Evolutionary conservation across 2,888 invertebrate genomes (phyloP), one percentile per base, ranked within the genome.

Genomic region (Ferdinandea cuprea): DNA sequence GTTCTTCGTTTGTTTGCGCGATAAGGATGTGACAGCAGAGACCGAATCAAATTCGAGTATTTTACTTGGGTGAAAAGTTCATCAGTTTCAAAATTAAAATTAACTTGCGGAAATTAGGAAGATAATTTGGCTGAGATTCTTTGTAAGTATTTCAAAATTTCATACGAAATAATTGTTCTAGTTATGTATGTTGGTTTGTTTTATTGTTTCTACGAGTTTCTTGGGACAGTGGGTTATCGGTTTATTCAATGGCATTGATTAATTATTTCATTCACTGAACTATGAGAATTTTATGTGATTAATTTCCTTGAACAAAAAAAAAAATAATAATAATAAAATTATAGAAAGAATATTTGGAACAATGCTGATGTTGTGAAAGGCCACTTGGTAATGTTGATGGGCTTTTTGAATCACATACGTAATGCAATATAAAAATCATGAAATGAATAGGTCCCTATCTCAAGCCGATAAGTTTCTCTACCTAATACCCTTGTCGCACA

Each of bases 31-130:
- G 25, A 17, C 19, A 11, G 11, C 35, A 37, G 58, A 21, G 11
- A 65, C 63, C 59, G 40, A 25, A 52, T 32, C 48, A 56, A 63
- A 35, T 50, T 65, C 50, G 17, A 28, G 25, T 65, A 44, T n/a
- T n/a, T n/a, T n/a, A n/a, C n/a, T n/a, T n/a, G n/a, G 81, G 81
- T 81, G 65, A 81, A 77, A 13, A 81, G 81, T 50, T 81, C 76
- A 81, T 81, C 76, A 44, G 40, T 71, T 76, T 69, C 44, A 61
- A 76, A 81, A 76, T 76, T 71, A 61, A 76, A 81, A 76, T 76
- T 71, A 81, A 66, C 71, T 81, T 81, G 81, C 81, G 81, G 81
- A 81, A 81, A 81, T 66, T 56, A 21, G 28, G 28, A 46, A 65
- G 81, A 81, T 81, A 56, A 81, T 72, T 66, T 28, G 76, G 42